phyloP scores from a whole-genome alignment of 2,888 invertebrate species.

The Neuroscelio doddi region DNA sequence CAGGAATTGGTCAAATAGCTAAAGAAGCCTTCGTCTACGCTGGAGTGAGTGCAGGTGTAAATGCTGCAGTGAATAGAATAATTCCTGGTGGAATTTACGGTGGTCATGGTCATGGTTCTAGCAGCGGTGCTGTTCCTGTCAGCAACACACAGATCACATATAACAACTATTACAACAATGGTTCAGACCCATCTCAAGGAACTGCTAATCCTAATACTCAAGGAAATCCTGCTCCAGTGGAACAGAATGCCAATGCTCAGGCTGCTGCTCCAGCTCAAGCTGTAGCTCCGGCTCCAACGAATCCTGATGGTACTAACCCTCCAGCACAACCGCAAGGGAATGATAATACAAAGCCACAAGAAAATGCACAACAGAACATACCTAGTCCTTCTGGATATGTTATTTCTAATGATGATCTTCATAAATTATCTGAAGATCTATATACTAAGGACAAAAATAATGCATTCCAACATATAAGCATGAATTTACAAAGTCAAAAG shows the following conservation, averaged over 20 bases:
- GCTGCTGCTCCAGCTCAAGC: slow-evolving; percentile 25
- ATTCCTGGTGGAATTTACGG: slow-evolving; percentile 63
- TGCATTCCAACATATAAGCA: slow-evolving; percentile 79
- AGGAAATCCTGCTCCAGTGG: slow-evolving; percentile 27
- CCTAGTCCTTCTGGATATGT: slow-evolving; percentile 64
- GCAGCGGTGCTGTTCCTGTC: slow-evolving; percentile 51
- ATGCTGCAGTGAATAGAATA: slow-evolving; percentile 64
- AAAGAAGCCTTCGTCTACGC: slow-evolving; percentile 69
- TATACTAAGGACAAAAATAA: slow-evolving; percentile 83
- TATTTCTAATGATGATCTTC: slow-evolving; percentile 78
- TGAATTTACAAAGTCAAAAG: slow-evolving; percentile 85
- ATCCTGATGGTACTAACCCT: slow-evolving; percentile 23
- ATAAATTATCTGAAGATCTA: slow-evolving; percentile 81
- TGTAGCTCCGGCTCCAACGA: slow-evolving; percentile 14
- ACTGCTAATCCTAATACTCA: slow-evolving; percentile 25
- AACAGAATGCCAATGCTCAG: slow-evolving; percentile 1
- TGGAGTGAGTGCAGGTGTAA: slow-evolving; percentile 67
- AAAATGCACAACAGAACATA: slow-evolving; percentile 38
- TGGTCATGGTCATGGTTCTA: slow-evolving; percentile 38
- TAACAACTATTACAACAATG: slow-evolving; percentile 69
- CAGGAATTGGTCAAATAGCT: slow-evolving; percentile 68
- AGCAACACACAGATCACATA: slow-evolving; percentile 66
- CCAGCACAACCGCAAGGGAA: slow-evolving; percentile 16
- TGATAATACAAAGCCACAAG: slow-evolving; percentile 9
- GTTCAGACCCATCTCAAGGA: slow-evolving; percentile 46